Percentiles rank a stretch among this genome's conserved stretches.
Evolutionary conservation across 2,888 invertebrate species (phyloP).

Genomic region (Mechanitis mazaeus): DNA sequence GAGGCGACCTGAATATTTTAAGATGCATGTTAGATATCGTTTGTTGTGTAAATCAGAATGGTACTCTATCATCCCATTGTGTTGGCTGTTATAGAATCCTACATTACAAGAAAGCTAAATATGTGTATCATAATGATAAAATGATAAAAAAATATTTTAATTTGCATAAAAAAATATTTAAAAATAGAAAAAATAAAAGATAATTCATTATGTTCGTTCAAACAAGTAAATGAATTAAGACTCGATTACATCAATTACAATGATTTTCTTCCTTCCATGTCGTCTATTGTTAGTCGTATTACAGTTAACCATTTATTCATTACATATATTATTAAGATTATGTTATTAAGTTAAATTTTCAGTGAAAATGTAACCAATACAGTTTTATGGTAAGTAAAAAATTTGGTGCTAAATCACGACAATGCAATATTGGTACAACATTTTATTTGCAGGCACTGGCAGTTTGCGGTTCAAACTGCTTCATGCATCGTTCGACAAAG

Average conservation of each 20-base stretch:
- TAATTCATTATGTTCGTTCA: no score
- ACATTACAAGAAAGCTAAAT: neutral
- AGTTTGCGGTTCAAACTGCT: conserved; percentile 30
- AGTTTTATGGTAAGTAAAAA: neutral
- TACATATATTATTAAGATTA: no score
- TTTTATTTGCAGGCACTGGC: conserved; percentile 25
- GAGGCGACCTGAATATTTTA: conserved; percentile 32
- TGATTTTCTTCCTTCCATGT: no score
- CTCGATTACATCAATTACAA: no score
- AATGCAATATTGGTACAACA: conserved; percentile 15
- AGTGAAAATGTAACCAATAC: no score
- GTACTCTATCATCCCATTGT: conserved; percentile 4
- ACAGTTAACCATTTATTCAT: no score
- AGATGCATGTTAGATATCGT: conserved; percentile 23
- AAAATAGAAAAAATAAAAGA: no score
- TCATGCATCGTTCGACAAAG: conserved; percentile 28
- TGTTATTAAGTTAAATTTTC: no score
- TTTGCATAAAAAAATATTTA: no score
- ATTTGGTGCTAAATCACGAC: conserved; percentile 1
- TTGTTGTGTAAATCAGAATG: conserved; percentile 31
- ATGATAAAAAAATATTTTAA: neutral
- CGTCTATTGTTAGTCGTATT: no score
- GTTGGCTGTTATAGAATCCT: conserved; percentile 7
- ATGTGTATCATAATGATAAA: neutral
- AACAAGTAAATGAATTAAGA: no score